Base-by-base conservation (phyloP, 2,113 vertebrate genomes). In the Bos javanicus region DNA sequence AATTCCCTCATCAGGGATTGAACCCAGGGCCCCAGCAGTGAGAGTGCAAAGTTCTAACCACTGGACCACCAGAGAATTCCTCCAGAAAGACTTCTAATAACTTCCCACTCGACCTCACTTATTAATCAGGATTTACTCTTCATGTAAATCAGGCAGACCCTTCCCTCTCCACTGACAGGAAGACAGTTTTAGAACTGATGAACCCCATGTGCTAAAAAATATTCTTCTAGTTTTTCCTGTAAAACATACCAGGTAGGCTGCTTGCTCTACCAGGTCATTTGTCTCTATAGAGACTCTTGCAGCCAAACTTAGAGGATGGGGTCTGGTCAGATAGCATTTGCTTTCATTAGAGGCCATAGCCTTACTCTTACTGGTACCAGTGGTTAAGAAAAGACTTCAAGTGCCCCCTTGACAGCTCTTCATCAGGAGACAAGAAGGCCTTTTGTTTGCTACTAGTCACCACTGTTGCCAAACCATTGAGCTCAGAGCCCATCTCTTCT, bases 131-230 rank as follows among this genome's bases (percentile, higher is more conserved):
- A 23, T 39, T 92, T 96, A 12, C 5, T 87, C 39, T 89, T 91
- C 50, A 85, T 95, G 59, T 84, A 76, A 92, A 92, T 86, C 67
- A 30, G 4, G 39, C 7, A 90, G 25, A 93, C 39, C 15, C 11
- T 91, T 92, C 94, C 52, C 50, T 89, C 57, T 95, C 26, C 57
- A 95, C 12, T 91, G 64, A 39, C 23, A 85, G 71, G 23, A 78
- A 92, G 78, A 90, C 3, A 54, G 30, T 86, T 95, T 71, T 83
- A 90, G 57, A 95, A 95, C 85, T 82, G 23, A 95, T 84, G 19
- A 94, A 5, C 6, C 28, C 10, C 62, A 19, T 50, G 89, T n/a
- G 23, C 8, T 95, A 80, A 93, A 97, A 82, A 23, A 59, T 21
- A 78, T 59, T 90, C 67, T 80, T 46, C 43, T 46, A 46, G 6